Evolutionary conservation across 2,113 vertebrate genomes (phyloP).

Genomic region (Zosterops lateralis): DNA sequence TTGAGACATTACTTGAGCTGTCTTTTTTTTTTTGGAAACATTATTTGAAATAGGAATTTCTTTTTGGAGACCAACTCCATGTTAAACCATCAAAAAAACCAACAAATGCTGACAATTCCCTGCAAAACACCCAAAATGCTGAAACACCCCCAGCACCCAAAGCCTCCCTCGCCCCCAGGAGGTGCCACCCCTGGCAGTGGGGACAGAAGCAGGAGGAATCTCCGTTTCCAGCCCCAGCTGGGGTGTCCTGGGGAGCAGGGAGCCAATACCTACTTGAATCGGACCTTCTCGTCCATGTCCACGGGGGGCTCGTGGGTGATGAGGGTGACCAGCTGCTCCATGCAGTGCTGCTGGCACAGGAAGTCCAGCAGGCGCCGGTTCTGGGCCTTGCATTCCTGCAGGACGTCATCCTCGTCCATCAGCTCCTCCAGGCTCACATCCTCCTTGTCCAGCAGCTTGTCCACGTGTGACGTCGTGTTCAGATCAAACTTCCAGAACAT

Average conservation of each 20-base stretch:
- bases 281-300: constrained; percentile 93
- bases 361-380: constrained; percentile 92
- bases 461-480: constrained; percentile 92
- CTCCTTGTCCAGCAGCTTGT: constrained; percentile 94
- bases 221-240: rapidly evolving
- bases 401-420: constrained; percentile 94
- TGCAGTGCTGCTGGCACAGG: constrained; percentile 89
- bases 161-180: rapidly evolving
- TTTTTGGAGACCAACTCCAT: neutral
- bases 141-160: rapidly evolving
- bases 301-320: constrained; percentile 90
- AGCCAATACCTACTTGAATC: constrained; percentile 88
- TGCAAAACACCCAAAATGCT: rapidly evolving
- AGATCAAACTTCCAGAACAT: constrained; percentile 99
- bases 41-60: neutral
- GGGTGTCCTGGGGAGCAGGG: neutral
- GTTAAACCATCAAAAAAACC: neutral
- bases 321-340: constrained; percentile 91
- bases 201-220: rapidly evolving
- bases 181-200: rapidly evolving
- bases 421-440: constrained; percentile 90
- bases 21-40: neutral
- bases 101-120: neutral
- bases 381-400: constrained; percentile 97
- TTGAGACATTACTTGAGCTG: neutral